phyloP scores from a whole-genome alignment of 2,113 vertebrate species.

The Felis catus region DNA sequence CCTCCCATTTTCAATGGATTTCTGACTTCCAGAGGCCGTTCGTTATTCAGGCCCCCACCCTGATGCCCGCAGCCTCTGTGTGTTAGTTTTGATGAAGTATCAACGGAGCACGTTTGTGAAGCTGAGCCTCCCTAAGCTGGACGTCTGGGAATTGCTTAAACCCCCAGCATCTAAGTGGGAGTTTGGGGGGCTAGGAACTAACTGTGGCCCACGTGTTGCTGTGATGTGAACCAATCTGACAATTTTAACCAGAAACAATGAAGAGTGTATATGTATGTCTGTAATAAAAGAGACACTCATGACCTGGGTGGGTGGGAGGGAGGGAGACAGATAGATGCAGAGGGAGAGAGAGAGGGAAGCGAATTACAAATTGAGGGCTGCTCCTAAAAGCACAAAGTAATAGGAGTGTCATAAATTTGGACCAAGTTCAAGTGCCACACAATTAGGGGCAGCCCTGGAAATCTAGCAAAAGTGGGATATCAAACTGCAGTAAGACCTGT shows the following conservation, averaged over 20 bases:
- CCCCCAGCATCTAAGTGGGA: neutral
- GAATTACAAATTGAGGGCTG: neutral
- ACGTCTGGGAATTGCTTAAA: neutral
- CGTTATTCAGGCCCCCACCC: neutral
- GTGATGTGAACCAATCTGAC: neutral
- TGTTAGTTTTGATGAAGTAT: fast-evolving
- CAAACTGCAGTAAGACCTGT: neutral
- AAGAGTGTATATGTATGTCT: no score
- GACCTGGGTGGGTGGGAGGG: neutral
- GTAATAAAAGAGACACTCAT: neutral
- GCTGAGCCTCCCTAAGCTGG: neutral
- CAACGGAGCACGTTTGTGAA: fast-evolving
- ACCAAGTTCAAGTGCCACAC: neutral
- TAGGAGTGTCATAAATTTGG: neutral
- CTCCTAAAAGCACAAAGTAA: neutral
- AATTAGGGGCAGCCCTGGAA: neutral
- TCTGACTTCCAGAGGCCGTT: neutral
- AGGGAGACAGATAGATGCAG: no score
- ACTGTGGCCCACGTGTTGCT: neutral
- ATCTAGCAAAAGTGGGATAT: neutral
- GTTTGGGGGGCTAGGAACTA: neutral
- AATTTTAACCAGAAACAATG: neutral
- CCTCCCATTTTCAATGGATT: neutral
- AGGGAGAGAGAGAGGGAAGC: neutral
- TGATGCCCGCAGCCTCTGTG: fast-evolving